Base-by-base conservation (phyloP, 2,888 invertebrate species). In the Crioceris asparagi region DNA sequence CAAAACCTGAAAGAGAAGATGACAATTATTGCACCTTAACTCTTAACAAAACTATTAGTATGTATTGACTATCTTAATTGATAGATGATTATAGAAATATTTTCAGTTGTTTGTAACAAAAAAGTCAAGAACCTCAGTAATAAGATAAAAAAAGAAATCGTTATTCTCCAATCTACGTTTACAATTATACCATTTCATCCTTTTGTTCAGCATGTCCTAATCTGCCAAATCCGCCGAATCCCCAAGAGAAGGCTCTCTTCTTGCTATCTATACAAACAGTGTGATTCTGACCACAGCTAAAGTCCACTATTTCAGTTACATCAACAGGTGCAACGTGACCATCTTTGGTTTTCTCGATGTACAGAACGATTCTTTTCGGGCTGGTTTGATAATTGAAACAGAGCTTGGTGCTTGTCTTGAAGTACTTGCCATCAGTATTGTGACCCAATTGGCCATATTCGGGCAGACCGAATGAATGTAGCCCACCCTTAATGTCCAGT, bases 391-490 rank as follows among this genome's bases (percentile, higher is more conserved):
- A 87, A 60, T 85, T 82, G 70, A 77, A 93, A 50, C 83, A 81
- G 55, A 93, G 69, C 60, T 88, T 92, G 23, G 83, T 91, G 46
- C 82, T 83, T 10, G 85, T 87, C 40, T 90, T 81, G 64, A 94
- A 92, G 62, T 87, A 93, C 62, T 92, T 90, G 15, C 93, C 93
- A 62, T 93, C 93, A 1, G 91, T 87, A 62, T 93, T 93, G 64
- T 93, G 92, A 16, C 93, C 91, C 32, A 92, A 63, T 54, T 91
- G 92, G 1, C 94, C 94, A 59, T 86, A 88, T 56, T 94, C 93
- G 0, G 94, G 93, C 51, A 85, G 72, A 1, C 94, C 94, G 59
- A 93, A 93, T 0, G 91, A 86, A 61, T 90, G 87, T 33, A 93
- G 66, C 38, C 82, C 80, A 3, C 93, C 93, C 54, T 86, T 83